Percentiles rank a stretch among this genome's conserved stretches.
These are phyloP conservation scores for Leucosticte australis DNA, from an alignment of 2,113 vertebrate genomes.

Conservation along the genomic window DNA sequence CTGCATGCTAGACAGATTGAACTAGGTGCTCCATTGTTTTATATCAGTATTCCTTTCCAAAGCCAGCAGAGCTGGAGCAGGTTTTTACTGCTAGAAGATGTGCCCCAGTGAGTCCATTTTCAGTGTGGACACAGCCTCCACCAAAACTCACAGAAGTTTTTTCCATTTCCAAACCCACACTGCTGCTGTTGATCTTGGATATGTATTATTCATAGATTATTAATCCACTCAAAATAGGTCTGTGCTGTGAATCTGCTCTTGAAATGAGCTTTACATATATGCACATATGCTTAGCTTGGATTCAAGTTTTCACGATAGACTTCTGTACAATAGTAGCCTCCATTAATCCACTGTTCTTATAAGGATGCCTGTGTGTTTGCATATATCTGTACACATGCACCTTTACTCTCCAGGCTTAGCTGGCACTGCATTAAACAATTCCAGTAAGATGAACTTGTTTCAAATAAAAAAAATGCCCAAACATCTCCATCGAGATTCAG, in stretches of 20 bases:
- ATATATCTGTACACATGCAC: background rate
- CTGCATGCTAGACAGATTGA: background rate
- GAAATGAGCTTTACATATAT: background rate
- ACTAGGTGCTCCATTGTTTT: background rate
- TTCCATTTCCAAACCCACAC: background rate
- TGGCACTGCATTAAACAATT: slow-evolving; percentile 2
- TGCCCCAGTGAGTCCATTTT: background rate
- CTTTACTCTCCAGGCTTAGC: background rate
- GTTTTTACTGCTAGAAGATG: background rate
- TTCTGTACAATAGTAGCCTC: background rate
- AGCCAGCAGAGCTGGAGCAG: background rate
- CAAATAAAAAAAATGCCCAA: background rate
- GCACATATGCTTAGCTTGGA: background rate
- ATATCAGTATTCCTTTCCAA: background rate
- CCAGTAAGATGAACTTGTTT: background rate
- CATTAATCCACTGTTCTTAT: background rate
- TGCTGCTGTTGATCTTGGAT: background rate
- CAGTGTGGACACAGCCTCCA: background rate
- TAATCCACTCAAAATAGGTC: slow-evolving; percentile 55
- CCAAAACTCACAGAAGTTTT: background rate
- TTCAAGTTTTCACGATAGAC: background rate
- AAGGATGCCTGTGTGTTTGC: background rate
- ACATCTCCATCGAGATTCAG: background rate
- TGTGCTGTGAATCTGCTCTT: slow-evolving; percentile 24
- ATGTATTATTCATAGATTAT: slow-evolving; percentile 54